Evolutionary conservation across 2,888 invertebrate species (phyloP).

Genomic region (Drosophila nr. medialis): DNA sequence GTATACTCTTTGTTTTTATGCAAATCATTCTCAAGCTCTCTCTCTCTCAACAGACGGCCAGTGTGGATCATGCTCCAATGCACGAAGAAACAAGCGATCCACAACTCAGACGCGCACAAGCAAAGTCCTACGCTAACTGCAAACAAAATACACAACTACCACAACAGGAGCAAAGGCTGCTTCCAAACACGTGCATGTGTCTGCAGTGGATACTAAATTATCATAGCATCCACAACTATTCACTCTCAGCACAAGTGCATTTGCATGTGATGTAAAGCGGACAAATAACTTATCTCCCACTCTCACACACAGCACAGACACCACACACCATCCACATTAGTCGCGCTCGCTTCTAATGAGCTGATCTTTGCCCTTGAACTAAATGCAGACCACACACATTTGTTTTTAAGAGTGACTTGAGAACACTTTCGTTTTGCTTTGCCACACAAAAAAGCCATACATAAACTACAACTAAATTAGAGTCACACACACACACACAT

Average conservation of each 20-base stretch:
- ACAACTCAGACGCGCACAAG: not conserved
- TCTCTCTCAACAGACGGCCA: not conserved
- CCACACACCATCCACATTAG: not conserved
- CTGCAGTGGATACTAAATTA: not conserved
- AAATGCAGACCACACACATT: not conserved
- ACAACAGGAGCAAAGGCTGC: not conserved
- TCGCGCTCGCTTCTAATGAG: not conserved
- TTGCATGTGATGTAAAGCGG: not conserved
- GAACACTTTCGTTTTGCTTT: slow-evolving; percentile 1
- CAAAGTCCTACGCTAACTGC: not conserved
- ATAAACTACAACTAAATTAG: slow-evolving; percentile 20
- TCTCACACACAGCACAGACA: not conserved
- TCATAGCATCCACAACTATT: not conserved
- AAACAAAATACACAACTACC: not conserved
- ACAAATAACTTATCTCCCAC: not conserved
- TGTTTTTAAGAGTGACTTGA: slow-evolving; percentile 9
- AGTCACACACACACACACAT: slow-evolving; percentile 18
- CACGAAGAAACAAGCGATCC: not conserved
- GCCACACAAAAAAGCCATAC: slow-evolving; percentile 2
- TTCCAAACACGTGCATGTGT: not conserved
- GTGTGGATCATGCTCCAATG: not conserved
- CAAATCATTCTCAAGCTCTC: too few relatives aligned
- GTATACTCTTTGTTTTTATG: not conserved
- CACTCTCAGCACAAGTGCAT: not conserved
- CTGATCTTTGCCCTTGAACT: slow-evolving; percentile 7